Evolutionary conservation across 2,888 invertebrate species (phyloP).

Genomic region (Netelia virgata): DNA sequence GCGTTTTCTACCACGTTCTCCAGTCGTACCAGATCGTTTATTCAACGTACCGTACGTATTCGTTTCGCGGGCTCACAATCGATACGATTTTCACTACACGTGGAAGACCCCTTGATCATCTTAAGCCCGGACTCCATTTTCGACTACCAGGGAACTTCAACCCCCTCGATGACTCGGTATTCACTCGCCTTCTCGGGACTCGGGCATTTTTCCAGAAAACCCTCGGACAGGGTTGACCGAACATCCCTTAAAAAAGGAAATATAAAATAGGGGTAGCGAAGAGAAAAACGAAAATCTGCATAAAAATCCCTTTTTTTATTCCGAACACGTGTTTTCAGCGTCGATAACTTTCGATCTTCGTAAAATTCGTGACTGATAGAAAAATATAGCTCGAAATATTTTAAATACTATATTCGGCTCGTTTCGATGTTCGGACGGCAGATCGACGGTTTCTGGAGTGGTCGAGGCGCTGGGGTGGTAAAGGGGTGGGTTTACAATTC

Average conservation of each 20-base stretch:
- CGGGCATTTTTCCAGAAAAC: neutral
- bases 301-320: too few relatives aligned
- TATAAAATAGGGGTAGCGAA: neutral
- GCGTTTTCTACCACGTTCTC: neutral
- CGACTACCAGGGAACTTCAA: neutral
- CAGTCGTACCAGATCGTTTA: neutral
- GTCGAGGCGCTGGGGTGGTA: too few relatives aligned
- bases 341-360: too few relatives aligned
- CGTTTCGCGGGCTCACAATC: neutral
- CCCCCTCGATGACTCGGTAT: neutral
- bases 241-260: neutral
- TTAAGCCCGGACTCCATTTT: slow-evolving; percentile 1
- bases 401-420: too few relatives aligned
- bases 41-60: neutral
- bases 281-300: neutral
- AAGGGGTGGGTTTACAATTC: neutral
- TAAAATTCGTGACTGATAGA: too few relatives aligned
- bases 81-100: neutral
- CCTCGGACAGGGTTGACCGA: neutral
- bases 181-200: neutral
- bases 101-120: neutral
- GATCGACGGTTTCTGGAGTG: too few relatives aligned
- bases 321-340: too few relatives aligned
- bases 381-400: too few relatives aligned
- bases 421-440: too few relatives aligned